These are phyloP conservation scores for Propsilocerus akamusi DNA, from an alignment of 1,140 invertebrate genomes.

Conservation along the genomic window DNA sequence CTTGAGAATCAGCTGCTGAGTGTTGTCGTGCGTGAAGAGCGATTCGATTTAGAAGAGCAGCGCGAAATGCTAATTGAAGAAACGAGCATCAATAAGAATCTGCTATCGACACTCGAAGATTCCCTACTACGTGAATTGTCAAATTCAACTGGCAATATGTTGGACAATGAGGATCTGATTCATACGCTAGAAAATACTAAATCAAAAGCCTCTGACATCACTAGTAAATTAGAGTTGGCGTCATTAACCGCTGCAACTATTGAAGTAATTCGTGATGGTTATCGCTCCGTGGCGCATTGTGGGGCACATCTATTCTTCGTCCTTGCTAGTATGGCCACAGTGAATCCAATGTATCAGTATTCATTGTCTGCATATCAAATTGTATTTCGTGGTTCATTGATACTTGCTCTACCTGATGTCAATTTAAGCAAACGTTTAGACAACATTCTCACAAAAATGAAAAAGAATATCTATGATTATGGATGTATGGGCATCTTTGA, in stretches of 20 bases:
- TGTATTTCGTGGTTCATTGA: constrained; percentile 60
- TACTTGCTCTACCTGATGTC: constrained; percentile 57
- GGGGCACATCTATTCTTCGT: constrained; percentile 82
- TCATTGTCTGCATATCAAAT: constrained; percentile 60
- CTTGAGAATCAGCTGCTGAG: constrained; percentile 76
- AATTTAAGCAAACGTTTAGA: constrained; percentile 44
- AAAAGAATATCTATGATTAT: constrained; percentile 73
- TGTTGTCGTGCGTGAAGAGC: constrained; percentile 65
- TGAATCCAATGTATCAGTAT: constrained; percentile 85
- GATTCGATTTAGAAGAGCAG: constrained; percentile 71
- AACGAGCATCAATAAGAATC: constrained; percentile 65
- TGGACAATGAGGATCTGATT: constrained; percentile 74
- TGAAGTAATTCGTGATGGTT: constrained; percentile 61
- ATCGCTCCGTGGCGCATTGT: constrained; percentile 58
- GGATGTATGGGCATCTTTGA: constrained; percentile 84
- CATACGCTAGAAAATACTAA: constrained; percentile 77
- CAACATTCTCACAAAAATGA: constrained; percentile 70
- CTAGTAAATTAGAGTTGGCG: constrained; percentile 51
- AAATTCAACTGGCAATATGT: constrained; percentile 71
- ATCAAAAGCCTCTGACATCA: constrained; percentile 57
- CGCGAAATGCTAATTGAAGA: constrained; percentile 65
- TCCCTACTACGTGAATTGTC: constrained; percentile 63
- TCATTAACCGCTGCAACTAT: constrained; percentile 56
- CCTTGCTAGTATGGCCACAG: constrained; percentile 62
- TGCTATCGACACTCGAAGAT: constrained; percentile 65